Percentiles rank a stretch among this genome's conserved stretches.
Conservation (phyloP, 2,113 vertebrate genomes). For the Choloepus hoffmanni region DNA sequence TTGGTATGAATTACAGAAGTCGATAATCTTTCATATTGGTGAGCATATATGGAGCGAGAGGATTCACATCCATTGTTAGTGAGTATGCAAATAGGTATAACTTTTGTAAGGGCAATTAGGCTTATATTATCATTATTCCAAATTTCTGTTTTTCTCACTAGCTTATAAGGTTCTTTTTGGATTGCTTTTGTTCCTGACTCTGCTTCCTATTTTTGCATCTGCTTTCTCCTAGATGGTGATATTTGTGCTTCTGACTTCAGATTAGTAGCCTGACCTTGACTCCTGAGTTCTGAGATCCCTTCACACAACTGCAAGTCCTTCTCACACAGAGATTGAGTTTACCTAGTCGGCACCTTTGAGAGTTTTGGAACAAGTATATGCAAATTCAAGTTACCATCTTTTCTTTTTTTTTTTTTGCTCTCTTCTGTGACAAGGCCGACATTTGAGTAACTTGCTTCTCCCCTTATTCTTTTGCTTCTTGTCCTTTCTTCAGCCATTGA, state of each 20-base stretch:
- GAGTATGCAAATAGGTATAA: neutral
- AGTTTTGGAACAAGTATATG: neutral
- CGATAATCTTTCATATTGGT: neutral
- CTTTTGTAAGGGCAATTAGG: neutral
- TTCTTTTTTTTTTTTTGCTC: neutral
- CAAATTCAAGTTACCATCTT: slow-evolving; percentile 41
- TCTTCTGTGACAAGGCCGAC: neutral
- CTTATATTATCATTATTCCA: neutral
- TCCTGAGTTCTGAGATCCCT: neutral
- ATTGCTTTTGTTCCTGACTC: slow-evolving; percentile 4
- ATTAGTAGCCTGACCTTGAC: slow-evolving; percentile 37
- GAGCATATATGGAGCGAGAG: neutral
- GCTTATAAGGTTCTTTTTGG: neutral
- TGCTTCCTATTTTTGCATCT: slow-evolving; percentile 49
- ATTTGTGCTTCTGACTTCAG: neutral
- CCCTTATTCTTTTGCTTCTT: neutral
- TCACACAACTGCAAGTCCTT: slow-evolving; percentile 69
- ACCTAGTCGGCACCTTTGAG: neutral
- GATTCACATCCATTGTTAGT: neutral
- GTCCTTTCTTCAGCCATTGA: neutral
- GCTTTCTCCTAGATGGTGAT: slow-evolving; percentile 62
- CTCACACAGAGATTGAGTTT: neutral
- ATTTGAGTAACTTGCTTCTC: slow-evolving; percentile 4
- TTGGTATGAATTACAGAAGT: neutral
- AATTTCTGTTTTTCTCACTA: neutral